Evolutionary conservation across 2,888 invertebrate genomes (phyloP).

Genomic region (Protonemura montana): DNA sequence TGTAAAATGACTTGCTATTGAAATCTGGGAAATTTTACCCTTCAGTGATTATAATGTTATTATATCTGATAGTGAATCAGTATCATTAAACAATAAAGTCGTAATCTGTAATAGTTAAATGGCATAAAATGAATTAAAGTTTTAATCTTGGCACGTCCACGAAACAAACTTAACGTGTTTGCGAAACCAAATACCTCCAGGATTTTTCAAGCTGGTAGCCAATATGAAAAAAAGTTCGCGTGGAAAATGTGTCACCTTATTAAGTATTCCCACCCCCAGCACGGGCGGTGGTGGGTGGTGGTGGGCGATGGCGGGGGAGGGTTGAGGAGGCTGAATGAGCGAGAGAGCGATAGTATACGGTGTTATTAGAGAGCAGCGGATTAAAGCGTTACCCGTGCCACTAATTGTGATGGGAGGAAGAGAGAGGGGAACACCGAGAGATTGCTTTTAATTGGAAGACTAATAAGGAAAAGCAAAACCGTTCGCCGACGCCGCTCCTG

Average conservation of each 20-base stretch:
- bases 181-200: not conserved
- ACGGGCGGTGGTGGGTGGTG: not conserved
- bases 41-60: too few relatives aligned
- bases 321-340: not conserved
- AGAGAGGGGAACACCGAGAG: conserved; percentile 16
- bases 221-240: not conserved
- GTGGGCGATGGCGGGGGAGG: not conserved
- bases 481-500: not conserved
- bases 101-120: too few relatives aligned
- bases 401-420: conserved; percentile 44
- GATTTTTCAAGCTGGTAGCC: not conserved
- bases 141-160: not conserved
- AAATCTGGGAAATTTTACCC: too few relatives aligned
- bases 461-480: conserved; percentile 46
- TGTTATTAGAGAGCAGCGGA: conserved; percentile 30
- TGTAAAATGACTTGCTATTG: too few relatives aligned
- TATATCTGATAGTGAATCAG: too few relatives aligned
- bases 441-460: conserved; percentile 46
- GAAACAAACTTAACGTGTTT: not conserved
- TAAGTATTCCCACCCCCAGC: not conserved
- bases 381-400: conserved; percentile 25
- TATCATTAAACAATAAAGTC: too few relatives aligned
- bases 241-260: not conserved
- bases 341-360: conserved; percentile 20
- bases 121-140: not conserved